Evolutionary conservation across 2,113 vertebrate genomes (phyloP), one percentile per base, ranked within the genome.

Genomic region (Malurus alboscapulatus): DNA sequence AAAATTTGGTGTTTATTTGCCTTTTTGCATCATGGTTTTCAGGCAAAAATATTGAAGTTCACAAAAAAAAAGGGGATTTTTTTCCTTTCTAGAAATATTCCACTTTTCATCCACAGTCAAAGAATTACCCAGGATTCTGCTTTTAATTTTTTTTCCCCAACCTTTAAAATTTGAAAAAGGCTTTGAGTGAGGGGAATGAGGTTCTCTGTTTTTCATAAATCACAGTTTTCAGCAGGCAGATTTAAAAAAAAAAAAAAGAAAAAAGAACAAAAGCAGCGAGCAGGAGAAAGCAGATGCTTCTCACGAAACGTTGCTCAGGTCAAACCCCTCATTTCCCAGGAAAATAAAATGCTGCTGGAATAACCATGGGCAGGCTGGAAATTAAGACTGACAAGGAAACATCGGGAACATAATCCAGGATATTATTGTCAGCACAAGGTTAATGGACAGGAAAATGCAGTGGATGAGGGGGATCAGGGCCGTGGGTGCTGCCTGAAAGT

Each of bases 261-360:
- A 30, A 51, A 45, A 29, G 4, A 91, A 9, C 9, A 40, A 86
- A 82, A 85, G 1, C 59, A 55, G n/a, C 40, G 34, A 42, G 50
- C 3, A 30, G 85, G 61, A 86, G 54, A 72, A 68, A 91, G 84
- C 84, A 95, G 92, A 82, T 47, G 71, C 84, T 92, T 24, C 75
- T 79, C 67, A 14, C n/a, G 62, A 82, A 91, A 80, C 1, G 2
- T 47, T 92, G 22, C 55, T 76, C 84, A 79, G 78, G 62, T 91
- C 78, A 77, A 53, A 92, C 3, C 53, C 34, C 22, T 72, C 14
- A 55, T 85, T 69, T 93, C 93, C 91, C 74, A 80, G 78, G 55
- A 69, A 94, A 91, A 91, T 72, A 69, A 95, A 94, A 83, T 7
- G 36, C 87, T 92, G 81, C 79, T 82, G 71, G 91, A 45, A 76